Conservation (phyloP, 1,140 invertebrate species). For the Camponotus floridanus region DNA sequence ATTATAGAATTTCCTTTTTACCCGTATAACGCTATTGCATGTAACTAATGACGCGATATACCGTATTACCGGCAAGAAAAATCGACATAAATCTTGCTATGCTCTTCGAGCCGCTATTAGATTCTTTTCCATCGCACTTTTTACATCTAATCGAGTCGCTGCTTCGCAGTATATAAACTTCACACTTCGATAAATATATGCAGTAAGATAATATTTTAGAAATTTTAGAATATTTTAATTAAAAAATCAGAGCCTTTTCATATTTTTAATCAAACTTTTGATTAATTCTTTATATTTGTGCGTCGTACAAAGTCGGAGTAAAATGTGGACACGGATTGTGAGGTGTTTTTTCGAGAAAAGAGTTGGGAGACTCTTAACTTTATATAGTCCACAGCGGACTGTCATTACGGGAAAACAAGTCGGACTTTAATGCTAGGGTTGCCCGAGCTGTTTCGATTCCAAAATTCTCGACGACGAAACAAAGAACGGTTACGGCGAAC, state of each 20-base stretch:
- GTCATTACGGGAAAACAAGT: constrained; percentile 79
- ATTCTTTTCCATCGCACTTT: constrained; percentile 1
- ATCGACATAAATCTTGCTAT: constrained; percentile 2
- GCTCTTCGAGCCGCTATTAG: not conserved
- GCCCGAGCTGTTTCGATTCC: constrained; percentile 66
- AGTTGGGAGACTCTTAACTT: not conserved
- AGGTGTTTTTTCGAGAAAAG: constrained; percentile 19
- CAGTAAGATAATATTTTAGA: not conserved
- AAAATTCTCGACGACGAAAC: constrained; percentile 66
- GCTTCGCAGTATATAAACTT: not conserved
- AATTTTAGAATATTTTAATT: not conserved
- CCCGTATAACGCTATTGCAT: not conserved
- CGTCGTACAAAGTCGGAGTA: not conserved
- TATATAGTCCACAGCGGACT: constrained; percentile 46
- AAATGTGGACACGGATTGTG: not conserved
- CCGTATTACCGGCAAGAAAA: not conserved
- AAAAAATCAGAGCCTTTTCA: not conserved
- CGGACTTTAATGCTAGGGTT: constrained; percentile 75
- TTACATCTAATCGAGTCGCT: constrained; percentile 18
- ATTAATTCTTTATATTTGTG: constrained; percentile 12
- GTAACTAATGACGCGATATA: constrained; percentile 17
- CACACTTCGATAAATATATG: not conserved
- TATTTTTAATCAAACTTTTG: not conserved
- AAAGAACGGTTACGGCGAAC: constrained; percentile 41
- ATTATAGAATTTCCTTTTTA: constrained; percentile 20